A percentile compares a stretch with the other conserved stretches of the same genome.
phyloP scores from a whole-genome alignment of 2,113 vertebrate species.

The Nibea coibor region DNA sequence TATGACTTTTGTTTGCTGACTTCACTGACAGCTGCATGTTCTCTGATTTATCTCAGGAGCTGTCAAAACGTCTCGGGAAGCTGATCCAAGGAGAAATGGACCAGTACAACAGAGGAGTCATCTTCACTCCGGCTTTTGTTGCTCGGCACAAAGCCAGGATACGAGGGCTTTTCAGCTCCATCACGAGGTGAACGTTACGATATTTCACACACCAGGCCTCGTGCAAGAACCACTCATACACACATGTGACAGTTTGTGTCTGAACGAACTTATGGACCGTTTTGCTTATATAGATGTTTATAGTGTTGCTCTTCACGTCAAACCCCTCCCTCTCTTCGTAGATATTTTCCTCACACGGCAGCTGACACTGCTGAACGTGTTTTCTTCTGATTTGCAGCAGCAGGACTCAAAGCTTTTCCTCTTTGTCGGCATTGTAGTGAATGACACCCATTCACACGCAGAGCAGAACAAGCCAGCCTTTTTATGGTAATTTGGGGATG shows the following conservation, averaged over 20 bases:
- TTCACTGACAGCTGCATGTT: background rate
- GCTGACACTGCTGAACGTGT: no score
- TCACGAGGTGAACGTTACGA: conserved; percentile 87
- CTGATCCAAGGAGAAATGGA: conserved; percentile 93
- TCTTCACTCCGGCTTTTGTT: conserved; percentile 95
- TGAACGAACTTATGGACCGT: no score
- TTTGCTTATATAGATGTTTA: background rate
- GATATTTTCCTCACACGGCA: no score
- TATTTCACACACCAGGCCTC: background rate
- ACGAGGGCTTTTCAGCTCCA: conserved; percentile 93
- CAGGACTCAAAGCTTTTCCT: no score
- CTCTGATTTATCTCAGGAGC: conserved; percentile 78
- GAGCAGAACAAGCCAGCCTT: background rate
- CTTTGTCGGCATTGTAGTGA: background rate
- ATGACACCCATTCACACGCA: background rate
- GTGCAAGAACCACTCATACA: background rate
- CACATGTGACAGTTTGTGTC: background rate
- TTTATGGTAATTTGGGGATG: background rate
- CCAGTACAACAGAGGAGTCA: conserved; percentile 91
- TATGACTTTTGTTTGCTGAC: background rate
- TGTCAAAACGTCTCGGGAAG: conserved; percentile 89
- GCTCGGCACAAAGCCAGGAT: conserved; percentile 93
- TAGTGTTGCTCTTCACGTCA: background rate
- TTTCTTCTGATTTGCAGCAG: no score
- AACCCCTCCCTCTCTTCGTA: background rate